Conservation (phyloP, 1,140 invertebrate species). For the Panonychus citri region DNA sequence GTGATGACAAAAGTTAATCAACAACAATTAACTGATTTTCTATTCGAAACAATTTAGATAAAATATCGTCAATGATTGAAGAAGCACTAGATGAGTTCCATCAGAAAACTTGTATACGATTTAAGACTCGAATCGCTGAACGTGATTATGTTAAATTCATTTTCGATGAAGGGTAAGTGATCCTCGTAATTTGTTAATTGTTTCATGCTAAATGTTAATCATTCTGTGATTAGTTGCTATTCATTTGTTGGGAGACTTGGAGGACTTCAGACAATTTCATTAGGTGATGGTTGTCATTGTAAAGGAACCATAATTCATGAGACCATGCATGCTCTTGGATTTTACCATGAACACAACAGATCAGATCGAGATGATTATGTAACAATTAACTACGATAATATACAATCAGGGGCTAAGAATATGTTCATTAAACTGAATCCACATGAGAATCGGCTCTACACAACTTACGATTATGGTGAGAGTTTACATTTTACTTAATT, state of each 20-base stretch:
- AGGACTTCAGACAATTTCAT: not conserved
- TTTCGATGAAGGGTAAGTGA: constrained; percentile 12
- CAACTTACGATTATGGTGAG: constrained; percentile 7
- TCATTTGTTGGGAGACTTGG: not conserved
- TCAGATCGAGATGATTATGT: constrained; percentile 38
- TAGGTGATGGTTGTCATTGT: not conserved
- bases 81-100: constrained; percentile 30
- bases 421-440: constrained; percentile 14
- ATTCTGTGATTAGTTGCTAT: constrained; percentile 21
- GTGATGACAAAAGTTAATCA: not conserved
- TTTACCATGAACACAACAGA: constrained; percentile 38
- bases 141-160: constrained; percentile 29
- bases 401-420: constrained; percentile 20
- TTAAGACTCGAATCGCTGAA: constrained; percentile 28
- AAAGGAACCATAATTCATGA: constrained; percentile 55
- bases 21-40: not conserved
- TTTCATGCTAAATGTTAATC: constrained; percentile 12
- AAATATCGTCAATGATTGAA: constrained; percentile 6
- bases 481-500: not conserved
- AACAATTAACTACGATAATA: constrained; percentile 35
- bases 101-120: constrained; percentile 33
- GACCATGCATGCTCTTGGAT: constrained; percentile 53
- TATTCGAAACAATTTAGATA: constrained; percentile 1
- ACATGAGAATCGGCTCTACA: not conserved
- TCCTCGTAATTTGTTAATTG: too few species aligned